Conservation (phyloP, 2,888 invertebrate genomes). For the Zygothrica quintamaculata region DNA sequence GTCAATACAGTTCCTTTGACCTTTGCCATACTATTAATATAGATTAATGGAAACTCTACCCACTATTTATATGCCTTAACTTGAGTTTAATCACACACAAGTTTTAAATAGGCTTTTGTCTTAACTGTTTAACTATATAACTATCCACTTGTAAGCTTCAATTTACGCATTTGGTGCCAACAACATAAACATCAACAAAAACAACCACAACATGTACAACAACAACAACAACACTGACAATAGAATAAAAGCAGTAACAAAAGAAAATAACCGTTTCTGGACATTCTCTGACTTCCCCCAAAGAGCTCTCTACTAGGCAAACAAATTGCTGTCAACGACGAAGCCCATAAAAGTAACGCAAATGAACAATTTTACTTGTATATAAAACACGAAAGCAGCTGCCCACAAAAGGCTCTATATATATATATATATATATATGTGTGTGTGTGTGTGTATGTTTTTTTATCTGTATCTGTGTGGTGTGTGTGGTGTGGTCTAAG, state of each 20-base stretch:
- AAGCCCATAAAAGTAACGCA: constrained; percentile 70
- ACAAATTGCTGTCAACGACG: constrained; percentile 70
- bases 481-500: neutral
- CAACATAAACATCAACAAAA: neutral
- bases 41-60: too few relatives aligned
- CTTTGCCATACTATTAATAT: too few relatives aligned
- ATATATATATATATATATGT: too few relatives aligned
- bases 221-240: too few relatives aligned
- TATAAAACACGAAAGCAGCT: constrained; percentile 63
- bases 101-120: too few relatives aligned
- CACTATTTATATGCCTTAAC: too few relatives aligned
- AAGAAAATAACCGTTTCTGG: constrained; percentile 25
- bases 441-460: neutral
- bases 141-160: constrained; percentile 1
- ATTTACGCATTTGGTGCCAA: constrained; percentile 11
- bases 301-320: constrained; percentile 31
- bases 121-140: too few relatives aligned
- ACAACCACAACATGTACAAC: too few relatives aligned
- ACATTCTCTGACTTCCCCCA: neutral
- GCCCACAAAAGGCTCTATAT: constrained; percentile 22
- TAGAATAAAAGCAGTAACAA: neutral
- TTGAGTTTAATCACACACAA: too few relatives aligned
- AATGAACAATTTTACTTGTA: constrained; percentile 74
- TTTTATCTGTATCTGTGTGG: neutral
- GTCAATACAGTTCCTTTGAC: too few relatives aligned